A percentile compares a stretch with the other conserved stretches of the same genome.
Evolutionary conservation across 2,113 vertebrate genomes (phyloP).

Genomic region (Petromus typicus): DNA sequence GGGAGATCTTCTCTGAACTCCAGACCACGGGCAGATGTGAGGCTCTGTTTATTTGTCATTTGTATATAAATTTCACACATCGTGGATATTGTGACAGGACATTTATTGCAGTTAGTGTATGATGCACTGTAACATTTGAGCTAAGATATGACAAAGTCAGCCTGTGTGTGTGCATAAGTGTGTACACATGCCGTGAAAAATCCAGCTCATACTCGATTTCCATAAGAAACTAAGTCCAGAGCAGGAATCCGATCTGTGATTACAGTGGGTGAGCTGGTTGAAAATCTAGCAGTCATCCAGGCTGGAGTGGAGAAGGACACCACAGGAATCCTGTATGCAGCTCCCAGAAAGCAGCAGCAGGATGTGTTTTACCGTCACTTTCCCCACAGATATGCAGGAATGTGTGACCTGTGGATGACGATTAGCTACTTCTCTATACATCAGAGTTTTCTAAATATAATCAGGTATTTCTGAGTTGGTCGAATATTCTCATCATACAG

Average conservation of each 20-base stretch:
- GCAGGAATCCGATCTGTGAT: neutral
- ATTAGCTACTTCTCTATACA: neutral
- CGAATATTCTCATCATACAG: neutral
- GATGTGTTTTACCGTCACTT: neutral
- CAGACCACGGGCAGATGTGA: neutral
- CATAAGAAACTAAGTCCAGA: neutral
- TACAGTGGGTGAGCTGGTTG: neutral
- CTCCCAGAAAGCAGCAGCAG: fast-evolving
- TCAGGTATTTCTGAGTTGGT: neutral
- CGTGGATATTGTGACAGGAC: neutral
- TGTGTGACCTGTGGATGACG: too few species aligned
- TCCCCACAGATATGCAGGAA: neutral
- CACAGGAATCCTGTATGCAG: neutral
- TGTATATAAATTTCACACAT: neutral
- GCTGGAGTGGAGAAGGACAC: neutral
- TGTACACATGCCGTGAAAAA: neutral
- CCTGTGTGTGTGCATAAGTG: fast-evolving
- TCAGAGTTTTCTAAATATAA: neutral
- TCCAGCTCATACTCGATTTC: neutral
- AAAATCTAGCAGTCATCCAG: neutral
- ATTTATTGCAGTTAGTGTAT: neutral
- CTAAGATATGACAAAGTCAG: neutral
- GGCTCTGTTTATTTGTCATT: neutral
- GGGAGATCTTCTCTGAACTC: fast-evolving
- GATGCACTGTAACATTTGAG: neutral